Evolutionary conservation across 2,888 invertebrate species (phyloP).

Genomic region (Omphaloscelis lunosa): DNA sequence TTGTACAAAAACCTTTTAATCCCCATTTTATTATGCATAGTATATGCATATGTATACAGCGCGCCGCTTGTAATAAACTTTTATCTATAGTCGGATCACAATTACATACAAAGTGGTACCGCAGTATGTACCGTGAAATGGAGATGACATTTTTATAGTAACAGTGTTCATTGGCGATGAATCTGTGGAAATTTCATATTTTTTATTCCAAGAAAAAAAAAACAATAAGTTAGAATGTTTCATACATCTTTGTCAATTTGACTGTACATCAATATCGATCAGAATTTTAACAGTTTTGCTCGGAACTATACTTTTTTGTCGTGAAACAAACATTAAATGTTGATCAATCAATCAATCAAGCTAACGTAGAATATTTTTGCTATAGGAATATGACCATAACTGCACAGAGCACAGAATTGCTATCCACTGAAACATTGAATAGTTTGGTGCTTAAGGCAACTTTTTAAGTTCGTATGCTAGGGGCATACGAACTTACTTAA

Average conservation of each 20-base stretch:
- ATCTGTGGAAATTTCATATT: slow-evolving; percentile 58
- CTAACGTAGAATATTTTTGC: slow-evolving; percentile 5
- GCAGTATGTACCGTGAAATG: slow-evolving; percentile 68
- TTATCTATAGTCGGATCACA: slow-evolving; percentile 79
- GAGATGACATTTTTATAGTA: slow-evolving; percentile 69
- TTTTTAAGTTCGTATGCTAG: neutral
- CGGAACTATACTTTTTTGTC: neutral
- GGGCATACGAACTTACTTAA: too few species aligned
- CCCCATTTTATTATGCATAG: slow-evolving; percentile 81
- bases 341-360: slow-evolving; percentile 18
- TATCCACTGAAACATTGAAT: neutral
- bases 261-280: neutral
- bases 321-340: neutral
- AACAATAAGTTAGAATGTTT: neutral
- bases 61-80: slow-evolving; percentile 81
- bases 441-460: neutral
- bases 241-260: neutral
- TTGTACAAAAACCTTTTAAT: slow-evolving; percentile 74
- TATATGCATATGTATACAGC: slow-evolving; percentile 78
- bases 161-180: slow-evolving; percentile 50
- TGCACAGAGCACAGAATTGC: neutral
- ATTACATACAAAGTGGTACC: slow-evolving; percentile 80
- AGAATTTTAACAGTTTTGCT: neutral
- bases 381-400: neutral
- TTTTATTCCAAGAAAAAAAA: neutral